Evolutionary conservation across 2,113 vertebrate genomes (phyloP), one percentile per base, ranked within the genome.

Genomic region (Neogale vison): DNA sequence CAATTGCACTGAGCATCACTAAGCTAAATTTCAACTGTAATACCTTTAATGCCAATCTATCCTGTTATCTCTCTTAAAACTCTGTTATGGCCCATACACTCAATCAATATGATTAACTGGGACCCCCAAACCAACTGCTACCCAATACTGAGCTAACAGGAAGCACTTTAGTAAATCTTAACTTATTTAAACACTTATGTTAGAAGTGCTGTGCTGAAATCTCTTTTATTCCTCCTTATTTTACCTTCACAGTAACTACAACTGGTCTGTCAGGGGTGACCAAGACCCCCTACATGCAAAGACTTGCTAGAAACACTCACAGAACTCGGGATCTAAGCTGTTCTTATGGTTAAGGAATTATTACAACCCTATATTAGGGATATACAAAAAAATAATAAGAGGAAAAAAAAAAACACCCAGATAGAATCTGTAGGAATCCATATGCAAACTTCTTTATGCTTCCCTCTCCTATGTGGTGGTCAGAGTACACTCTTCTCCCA

Each of bases 121-220:
- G 23, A 77, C 52, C 18, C 42, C 3, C 23, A 74, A 21, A 4
- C 17, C 14, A 61, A 39, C 0, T 31, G 17, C 18, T 55, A 89
- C 0, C 3, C 2, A 29, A 39, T 15, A 65, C 0, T 67, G 57
- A 31, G 10, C 23, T 21, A 34, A 31, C 4, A 0, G 2, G n/a
- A 52, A 29, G 17, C 1, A 18, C 36, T 0, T 82, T 10, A 39
- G 31, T 39, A 69, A 76, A 69, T 59, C 21, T 63, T 55, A 87
- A 36, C 17, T 47, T 13, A n/a, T 0, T 57, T 52, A 23, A 6
- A 87, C 20, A 69, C 2, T 24, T 59, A 31, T 61, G 36, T 26
- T 55, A 74, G 2, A 90, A 82, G 3, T 26, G 39, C 23, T 82
- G 26, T 61, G 10, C 14, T 61, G 11, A 85, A 65, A 55, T 20